Evolutionary conservation across 2,888 invertebrate genomes (phyloP).

Genomic region (Melolontha melolontha): DNA sequence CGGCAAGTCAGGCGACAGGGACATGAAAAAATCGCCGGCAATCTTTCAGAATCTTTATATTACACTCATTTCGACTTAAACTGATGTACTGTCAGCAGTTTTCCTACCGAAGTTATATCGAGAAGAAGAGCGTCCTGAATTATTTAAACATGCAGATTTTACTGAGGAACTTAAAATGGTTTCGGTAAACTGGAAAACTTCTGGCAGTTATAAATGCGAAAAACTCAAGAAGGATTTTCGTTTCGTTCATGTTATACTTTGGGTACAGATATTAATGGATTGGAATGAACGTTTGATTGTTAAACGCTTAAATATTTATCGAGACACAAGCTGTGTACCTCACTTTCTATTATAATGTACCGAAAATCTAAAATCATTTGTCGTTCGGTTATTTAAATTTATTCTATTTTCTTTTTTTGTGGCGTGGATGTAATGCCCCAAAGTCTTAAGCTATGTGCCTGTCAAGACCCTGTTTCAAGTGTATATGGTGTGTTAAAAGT

Average conservation of each 20-base stretch:
- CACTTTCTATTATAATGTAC: too few relatives aligned
- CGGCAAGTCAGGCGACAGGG: conserved; percentile 14
- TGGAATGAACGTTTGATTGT: too few relatives aligned
- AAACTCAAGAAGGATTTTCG: neutral
- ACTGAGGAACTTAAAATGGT: conserved; percentile 4
- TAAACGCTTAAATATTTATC: too few relatives aligned
- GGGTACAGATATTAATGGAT: too few relatives aligned
- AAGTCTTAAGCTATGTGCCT: too few relatives aligned
- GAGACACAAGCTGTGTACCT: too few relatives aligned
- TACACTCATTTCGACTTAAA: conserved; percentile 58
- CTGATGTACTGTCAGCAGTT: conserved; percentile 61
- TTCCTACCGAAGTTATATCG: conserved; percentile 54
- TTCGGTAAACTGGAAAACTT: neutral
- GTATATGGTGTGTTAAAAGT: too few relatives aligned
- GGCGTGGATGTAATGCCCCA: too few relatives aligned
- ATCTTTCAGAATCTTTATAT: conserved; percentile 65
- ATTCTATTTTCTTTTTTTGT: too few relatives aligned
- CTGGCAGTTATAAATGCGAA: conserved; percentile 1
- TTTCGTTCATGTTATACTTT: neutral
- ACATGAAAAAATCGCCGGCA: conserved; percentile 59
- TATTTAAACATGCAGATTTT: conserved; percentile 59
- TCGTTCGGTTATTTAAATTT: too few relatives aligned
- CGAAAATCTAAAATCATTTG: too few relatives aligned
- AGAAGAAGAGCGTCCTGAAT: conserved; percentile 57
- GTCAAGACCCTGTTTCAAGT: too few relatives aligned